These are phyloP conservation scores for Solen grandis DNA, from an alignment of 1,140 invertebrate genomes.

Conservation along the genomic window DNA sequence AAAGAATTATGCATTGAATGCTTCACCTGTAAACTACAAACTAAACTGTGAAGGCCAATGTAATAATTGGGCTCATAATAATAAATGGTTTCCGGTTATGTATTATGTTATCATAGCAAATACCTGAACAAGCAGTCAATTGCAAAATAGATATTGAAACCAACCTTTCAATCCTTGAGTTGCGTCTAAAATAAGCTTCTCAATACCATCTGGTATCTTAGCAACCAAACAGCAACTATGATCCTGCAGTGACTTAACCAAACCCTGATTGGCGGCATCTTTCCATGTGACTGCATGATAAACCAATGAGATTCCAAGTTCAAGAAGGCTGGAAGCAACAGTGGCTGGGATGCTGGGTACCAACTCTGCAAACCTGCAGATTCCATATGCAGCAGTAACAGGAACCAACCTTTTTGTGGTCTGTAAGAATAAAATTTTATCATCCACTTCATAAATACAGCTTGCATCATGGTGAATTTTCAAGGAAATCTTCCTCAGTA, in stretches of 20 bases:
- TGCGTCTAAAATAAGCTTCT: background rate
- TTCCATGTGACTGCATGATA: conserved; percentile 24
- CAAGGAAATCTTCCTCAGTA: too few relatives aligned
- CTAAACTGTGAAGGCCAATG: too few relatives aligned
- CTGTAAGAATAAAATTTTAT: too few relatives aligned
- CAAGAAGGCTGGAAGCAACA: background rate
- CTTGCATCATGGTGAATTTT: too few relatives aligned
- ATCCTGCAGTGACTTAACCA: conserved; percentile 5
- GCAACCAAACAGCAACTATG: background rate
- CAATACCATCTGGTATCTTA: background rate
- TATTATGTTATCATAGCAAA: background rate
- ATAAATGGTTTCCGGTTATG: too few relatives aligned
- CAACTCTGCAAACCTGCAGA: conserved; percentile 37
- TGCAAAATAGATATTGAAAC: too few relatives aligned
- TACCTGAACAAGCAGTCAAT: too few relatives aligned
- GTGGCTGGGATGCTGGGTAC: background rate
- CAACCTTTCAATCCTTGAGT: background rate
- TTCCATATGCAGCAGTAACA: conserved; percentile 18
- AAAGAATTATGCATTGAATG: background rate
- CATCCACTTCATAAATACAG: too few relatives aligned
- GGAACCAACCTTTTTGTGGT: too few relatives aligned
- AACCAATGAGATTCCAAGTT: conserved; percentile 29
- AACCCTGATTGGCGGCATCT: conserved; percentile 18
- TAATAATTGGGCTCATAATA: too few relatives aligned
- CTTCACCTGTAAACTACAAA: too few relatives aligned